These are phyloP conservation scores for Crenichthys baileyi DNA, from an alignment of 2,797 vertebrate genomes.

Conservation along the genomic window DNA sequence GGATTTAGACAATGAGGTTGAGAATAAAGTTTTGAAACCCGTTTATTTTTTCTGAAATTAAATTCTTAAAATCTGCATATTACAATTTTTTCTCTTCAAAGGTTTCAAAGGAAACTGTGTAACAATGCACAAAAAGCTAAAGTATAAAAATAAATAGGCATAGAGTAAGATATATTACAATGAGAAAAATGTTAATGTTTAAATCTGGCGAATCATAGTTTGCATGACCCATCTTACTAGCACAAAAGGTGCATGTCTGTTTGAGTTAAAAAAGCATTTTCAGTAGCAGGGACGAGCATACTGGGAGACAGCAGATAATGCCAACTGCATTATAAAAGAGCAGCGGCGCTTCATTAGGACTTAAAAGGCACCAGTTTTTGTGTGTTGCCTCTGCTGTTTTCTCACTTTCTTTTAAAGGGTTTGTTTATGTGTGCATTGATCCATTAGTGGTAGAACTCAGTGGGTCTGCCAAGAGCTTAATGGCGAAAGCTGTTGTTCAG, in stretches of 20 bases:
- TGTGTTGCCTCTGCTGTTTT: constrained; percentile 26
- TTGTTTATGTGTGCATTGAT: constrained; percentile 27
- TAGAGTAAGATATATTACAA: not conserved
- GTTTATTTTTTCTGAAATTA: not conserved
- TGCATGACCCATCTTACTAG: not conserved
- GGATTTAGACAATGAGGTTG: too few relatives aligned
- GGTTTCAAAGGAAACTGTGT: not conserved
- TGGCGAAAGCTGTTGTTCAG: constrained; percentile 29
- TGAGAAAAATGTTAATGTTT: not conserved
- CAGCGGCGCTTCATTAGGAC: constrained; percentile 32
- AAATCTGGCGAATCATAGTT: not conserved
- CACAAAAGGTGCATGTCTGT: constrained; percentile 4
- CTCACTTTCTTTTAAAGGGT: constrained; percentile 12
- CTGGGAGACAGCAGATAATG: constrained; percentile 26
- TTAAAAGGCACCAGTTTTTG: constrained; percentile 42
- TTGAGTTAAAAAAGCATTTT: constrained; percentile 26
- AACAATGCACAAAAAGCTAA: not conserved
- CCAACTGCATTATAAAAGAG: constrained; percentile 41
- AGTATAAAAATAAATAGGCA: not conserved
- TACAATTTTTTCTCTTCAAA: not conserved
- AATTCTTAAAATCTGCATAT: too few relatives aligned
- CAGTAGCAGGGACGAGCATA: constrained; percentile 1
- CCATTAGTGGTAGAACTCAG: constrained; percentile 44
- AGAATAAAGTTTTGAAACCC: not conserved
- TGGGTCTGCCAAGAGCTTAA: constrained; percentile 27